These are phyloP conservation scores for Cranoglanis bouderius DNA, from an alignment of 2,113 vertebrate genomes.

Conservation along the genomic window DNA sequence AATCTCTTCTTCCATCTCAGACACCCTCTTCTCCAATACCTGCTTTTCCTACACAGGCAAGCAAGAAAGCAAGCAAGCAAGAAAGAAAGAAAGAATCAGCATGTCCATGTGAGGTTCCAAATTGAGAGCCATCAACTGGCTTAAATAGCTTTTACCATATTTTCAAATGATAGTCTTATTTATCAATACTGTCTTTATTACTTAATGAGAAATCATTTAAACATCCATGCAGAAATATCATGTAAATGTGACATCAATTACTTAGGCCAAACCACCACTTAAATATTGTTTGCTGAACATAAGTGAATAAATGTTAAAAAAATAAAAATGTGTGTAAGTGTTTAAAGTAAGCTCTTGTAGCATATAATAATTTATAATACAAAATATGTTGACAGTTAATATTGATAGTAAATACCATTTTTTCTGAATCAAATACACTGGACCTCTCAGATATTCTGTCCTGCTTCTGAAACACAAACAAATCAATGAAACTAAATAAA, in stretches of 20 bases:
- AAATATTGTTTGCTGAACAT: not conserved
- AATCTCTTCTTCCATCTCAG: slow-evolving; percentile 95
- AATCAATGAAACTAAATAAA: not conserved
- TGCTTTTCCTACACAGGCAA: slow-evolving; percentile 83
- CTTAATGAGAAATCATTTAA: not conserved
- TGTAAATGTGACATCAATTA: not conserved
- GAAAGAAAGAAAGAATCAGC: not conserved
- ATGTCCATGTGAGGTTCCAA: not conserved
- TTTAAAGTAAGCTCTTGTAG: not conserved
- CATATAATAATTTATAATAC: not conserved
- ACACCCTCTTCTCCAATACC: slow-evolving; percentile 89
- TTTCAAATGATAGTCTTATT: not conserved
- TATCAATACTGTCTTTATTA: not conserved
- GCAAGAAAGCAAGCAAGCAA: not conserved
- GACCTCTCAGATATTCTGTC: slow-evolving; percentile 88
- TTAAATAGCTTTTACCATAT: not conserved
- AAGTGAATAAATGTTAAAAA: not conserved
- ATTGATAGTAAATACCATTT: slow-evolving; percentile 77
- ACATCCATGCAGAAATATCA: not conserved
- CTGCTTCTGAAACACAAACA: slow-evolving; percentile 79
- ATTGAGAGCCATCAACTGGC: not conserved
- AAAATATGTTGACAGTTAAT: not conserved
- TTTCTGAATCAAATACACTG: slow-evolving; percentile 86
- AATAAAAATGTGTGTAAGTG: too few relatives aligned
- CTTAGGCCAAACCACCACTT: not conserved